These are phyloP conservation scores for Hydropsyche betteni DNA, from an alignment of 2,888 invertebrate genomes.

Conservation along the genomic window DNA sequence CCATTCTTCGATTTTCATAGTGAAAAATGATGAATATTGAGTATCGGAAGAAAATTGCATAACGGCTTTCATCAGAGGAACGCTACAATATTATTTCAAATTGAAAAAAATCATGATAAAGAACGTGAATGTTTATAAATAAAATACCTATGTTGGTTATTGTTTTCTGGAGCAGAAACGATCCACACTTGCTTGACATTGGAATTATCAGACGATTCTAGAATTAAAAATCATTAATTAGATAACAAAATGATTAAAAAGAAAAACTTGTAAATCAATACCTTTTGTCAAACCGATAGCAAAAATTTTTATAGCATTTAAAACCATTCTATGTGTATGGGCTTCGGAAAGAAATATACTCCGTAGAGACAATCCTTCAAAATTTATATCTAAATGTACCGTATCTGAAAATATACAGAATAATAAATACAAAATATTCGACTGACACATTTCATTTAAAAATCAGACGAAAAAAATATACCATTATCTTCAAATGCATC, in stretches of 20 bases:
- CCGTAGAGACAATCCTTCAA: slow-evolving; percentile 65
- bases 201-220: slow-evolving; percentile 3
- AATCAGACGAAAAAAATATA: slow-evolving; percentile 51
- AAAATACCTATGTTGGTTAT: slow-evolving; percentile 39
- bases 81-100: slow-evolving; percentile 52
- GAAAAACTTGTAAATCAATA: slow-evolving; percentile 46
- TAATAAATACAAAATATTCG: slow-evolving; percentile 23
- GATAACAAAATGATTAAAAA: slow-evolving; percentile 4
- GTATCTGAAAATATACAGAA: slow-evolving; percentile 61
- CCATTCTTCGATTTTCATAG: slow-evolving; percentile 64
- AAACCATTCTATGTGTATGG: slow-evolving; percentile 38
- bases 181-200: slow-evolving; percentile 65
- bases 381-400: slow-evolving; percentile 69
- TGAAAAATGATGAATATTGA: slow-evolving; percentile 61
- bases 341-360: slow-evolving; percentile 51
- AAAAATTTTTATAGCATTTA: slow-evolving; percentile 60
- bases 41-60: slow-evolving; percentile 56
- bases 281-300: slow-evolving; percentile 57
- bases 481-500: slow-evolving; percentile 66
- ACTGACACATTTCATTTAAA: not conserved
- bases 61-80: slow-evolving; percentile 58
- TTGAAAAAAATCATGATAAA: not conserved
- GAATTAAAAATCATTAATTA: not conserved
- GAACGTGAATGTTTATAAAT: slow-evolving; percentile 23
- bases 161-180: slow-evolving; percentile 65